Percentiles rank a stretch among this genome's conserved stretches.
Evolutionary conservation across 2,797 vertebrate species (phyloP).

Genomic region (Botia almorhae): DNA sequence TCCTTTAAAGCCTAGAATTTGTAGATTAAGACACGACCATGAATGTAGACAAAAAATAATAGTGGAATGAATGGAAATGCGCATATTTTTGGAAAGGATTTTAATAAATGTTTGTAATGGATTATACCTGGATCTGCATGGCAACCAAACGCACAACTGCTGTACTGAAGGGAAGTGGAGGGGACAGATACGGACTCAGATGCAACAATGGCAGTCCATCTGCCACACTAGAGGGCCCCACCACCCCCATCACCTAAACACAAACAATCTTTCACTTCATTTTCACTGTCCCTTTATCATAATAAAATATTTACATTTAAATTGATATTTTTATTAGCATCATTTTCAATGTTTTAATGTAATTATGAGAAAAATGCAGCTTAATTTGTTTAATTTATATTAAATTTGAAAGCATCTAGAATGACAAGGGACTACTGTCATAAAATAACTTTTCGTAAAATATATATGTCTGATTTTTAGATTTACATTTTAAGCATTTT

Average conservation of each 20-base stretch:
- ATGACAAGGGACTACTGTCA: background rate
- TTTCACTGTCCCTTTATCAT: background rate
- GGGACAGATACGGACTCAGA: constrained; percentile 98
- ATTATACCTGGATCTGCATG: constrained; percentile 95
- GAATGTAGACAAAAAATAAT: background rate
- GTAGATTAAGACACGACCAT: background rate
- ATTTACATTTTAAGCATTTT: too few relatives aligned
- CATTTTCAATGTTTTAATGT: background rate
- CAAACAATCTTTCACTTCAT: constrained; percentile 48
- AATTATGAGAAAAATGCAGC: background rate
- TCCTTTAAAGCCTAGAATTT: constrained; percentile 92
- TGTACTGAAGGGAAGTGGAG: constrained; percentile 98
- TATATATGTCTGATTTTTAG: too few relatives aligned
- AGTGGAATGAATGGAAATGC: background rate
- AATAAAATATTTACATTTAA: background rate
- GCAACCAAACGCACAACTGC: constrained; percentile 98
- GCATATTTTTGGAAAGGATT: background rate
- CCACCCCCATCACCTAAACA: constrained; percentile 98
- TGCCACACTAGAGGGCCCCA: constrained; percentile 98
- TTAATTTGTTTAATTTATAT: too few relatives aligned
- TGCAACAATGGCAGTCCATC: constrained; percentile 98
- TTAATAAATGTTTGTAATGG: background rate
- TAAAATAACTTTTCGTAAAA: too few relatives aligned
- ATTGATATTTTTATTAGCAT: background rate
- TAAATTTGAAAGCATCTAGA: too few relatives aligned